Percentiles rank a stretch among this genome's conserved stretches.
These are phyloP conservation scores for Bufo gargarizans DNA, from an alignment of 2,113 vertebrate species.

Conservation along the genomic window DNA sequence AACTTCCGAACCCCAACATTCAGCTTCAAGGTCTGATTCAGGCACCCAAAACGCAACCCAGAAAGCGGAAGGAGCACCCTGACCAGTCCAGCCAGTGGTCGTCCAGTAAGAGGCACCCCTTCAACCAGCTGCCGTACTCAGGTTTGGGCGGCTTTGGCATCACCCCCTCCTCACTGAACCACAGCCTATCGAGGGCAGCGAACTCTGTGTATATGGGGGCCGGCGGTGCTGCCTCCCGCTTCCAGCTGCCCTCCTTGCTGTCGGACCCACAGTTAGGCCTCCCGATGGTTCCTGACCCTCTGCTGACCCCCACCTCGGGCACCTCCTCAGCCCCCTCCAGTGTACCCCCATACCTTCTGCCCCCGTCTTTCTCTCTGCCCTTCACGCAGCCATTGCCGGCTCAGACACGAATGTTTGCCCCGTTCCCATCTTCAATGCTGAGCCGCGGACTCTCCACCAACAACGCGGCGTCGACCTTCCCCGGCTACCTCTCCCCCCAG, in stretches of 20 bases:
- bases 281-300: conserved; percentile 87
- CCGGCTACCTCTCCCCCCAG: conserved; percentile 81
- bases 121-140: conserved; percentile 80
- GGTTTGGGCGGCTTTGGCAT: conserved; percentile 82
- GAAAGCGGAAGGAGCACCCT: conserved; percentile 82
- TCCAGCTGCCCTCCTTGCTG: conserved; percentile 89
- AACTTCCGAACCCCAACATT: conserved; percentile 62
- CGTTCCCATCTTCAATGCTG: conserved; percentile 77
- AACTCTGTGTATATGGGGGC: conserved; percentile 86
- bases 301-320: conserved; percentile 82
- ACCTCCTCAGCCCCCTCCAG: conserved; percentile 85
- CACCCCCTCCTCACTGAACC: conserved; percentile 87
- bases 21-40: conserved; percentile 68
- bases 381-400: conserved; percentile 90
- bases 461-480: conserved; percentile 78
- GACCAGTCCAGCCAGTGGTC: conserved; percentile 73
- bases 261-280: conserved; percentile 91
- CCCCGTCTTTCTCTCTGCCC: conserved; percentile 86
- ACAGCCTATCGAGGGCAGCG: conserved; percentile 83
- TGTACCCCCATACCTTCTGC: conserved; percentile 88
- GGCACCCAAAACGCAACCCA: conserved; percentile 62
- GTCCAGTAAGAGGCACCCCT: conserved; percentile 76
- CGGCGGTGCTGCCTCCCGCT: conserved; percentile 81
- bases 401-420: conserved; percentile 85
- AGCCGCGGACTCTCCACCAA: conserved; percentile 79